These are phyloP conservation scores for Ochropacha duplaris DNA, from an alignment of 2,888 invertebrate genomes.

Conservation along the genomic window DNA sequence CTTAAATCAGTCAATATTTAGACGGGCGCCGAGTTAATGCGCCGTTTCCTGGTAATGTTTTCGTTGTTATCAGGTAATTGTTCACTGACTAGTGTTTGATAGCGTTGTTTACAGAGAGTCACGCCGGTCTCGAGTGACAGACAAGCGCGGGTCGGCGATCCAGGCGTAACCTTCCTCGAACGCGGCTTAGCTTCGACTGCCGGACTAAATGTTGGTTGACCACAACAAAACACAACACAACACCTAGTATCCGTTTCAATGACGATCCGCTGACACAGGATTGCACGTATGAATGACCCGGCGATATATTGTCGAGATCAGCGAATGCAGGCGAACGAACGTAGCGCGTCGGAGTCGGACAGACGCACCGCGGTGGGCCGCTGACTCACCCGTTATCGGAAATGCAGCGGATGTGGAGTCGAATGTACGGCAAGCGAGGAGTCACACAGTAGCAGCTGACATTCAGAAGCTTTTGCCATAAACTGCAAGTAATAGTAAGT, in stretches of 20 bases:
- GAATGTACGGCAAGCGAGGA: slow-evolving; percentile 44
- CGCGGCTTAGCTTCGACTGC: slow-evolving; percentile 55
- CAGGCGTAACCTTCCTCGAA: slow-evolving; percentile 53
- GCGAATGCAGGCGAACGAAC: slow-evolving; percentile 34
- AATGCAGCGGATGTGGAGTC: slow-evolving; percentile 71
- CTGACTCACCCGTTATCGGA: slow-evolving; percentile 77
- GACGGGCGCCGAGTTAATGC: slow-evolving; percentile 28
- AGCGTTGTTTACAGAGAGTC: slow-evolving; percentile 53
- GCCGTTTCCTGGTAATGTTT: slow-evolving; percentile 57
- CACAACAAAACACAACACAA: too few relatives aligned
- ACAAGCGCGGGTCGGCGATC: slow-evolving; percentile 18
- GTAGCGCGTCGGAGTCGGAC: slow-evolving; percentile 19
- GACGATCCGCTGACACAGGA: slow-evolving; percentile 50
- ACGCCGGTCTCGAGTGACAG: slow-evolving; percentile 45
- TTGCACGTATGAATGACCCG: slow-evolving; percentile 52
- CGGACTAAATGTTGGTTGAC: slow-evolving; percentile 27
- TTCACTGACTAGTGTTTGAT: slow-evolving; percentile 42
- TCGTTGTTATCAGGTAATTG: slow-evolving; percentile 59
- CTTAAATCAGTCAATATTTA: slow-evolving; percentile 41
- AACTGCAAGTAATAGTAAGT: slow-evolving; percentile 54
- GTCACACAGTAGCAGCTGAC: slow-evolving; percentile 66
- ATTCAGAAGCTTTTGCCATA: slow-evolving; percentile 64
- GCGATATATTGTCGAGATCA: slow-evolving; percentile 46
- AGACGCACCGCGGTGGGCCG: slow-evolving; percentile 10
- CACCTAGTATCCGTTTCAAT: slow-evolving; percentile 49